These are phyloP conservation scores for Mimachlamys varia DNA, from an alignment of 2,888 invertebrate species.

Conservation along the genomic window DNA sequence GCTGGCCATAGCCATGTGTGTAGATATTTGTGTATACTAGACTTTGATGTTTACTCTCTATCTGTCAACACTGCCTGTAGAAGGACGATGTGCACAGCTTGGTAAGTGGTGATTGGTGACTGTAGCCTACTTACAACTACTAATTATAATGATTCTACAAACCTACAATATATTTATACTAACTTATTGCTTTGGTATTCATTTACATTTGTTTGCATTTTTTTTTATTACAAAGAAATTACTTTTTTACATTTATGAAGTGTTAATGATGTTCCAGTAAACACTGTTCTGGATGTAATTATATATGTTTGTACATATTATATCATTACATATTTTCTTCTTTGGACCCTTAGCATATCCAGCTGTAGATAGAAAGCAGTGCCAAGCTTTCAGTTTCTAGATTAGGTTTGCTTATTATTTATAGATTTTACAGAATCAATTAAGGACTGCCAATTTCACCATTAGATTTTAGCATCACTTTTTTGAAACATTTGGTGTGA, in stretches of 20 bases:
- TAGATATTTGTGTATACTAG: conserved; percentile 12
- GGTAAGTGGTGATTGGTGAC: conserved; percentile 46
- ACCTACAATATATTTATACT: conserved; percentile 30
- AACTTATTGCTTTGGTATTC: conserved; percentile 6
- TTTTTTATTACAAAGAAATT: background rate
- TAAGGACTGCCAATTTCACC: background rate
- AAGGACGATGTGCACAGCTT: conserved; percentile 49
- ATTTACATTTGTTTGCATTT: conserved; percentile 28
- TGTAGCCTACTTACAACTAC: conserved; percentile 23
- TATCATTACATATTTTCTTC: background rate
- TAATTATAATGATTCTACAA: conserved; percentile 14
- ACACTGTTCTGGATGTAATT: background rate
- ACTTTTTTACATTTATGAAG: background rate
- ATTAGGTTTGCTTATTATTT: conserved; percentile 31
- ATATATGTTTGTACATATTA: background rate
- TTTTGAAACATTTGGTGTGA: background rate
- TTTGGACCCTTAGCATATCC: background rate
- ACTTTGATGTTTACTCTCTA: conserved; percentile 38
- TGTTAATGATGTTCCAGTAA: background rate
- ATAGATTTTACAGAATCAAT: background rate
- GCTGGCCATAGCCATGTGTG: background rate
- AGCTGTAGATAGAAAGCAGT: conserved; percentile 34
- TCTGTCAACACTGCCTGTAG: conserved; percentile 48
- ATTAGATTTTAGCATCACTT: background rate
- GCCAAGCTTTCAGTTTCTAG: conserved; percentile 16